These are phyloP conservation scores for Hydropsyche tenuis DNA, from an alignment of 1,140 invertebrate species.

Conservation along the genomic window DNA sequence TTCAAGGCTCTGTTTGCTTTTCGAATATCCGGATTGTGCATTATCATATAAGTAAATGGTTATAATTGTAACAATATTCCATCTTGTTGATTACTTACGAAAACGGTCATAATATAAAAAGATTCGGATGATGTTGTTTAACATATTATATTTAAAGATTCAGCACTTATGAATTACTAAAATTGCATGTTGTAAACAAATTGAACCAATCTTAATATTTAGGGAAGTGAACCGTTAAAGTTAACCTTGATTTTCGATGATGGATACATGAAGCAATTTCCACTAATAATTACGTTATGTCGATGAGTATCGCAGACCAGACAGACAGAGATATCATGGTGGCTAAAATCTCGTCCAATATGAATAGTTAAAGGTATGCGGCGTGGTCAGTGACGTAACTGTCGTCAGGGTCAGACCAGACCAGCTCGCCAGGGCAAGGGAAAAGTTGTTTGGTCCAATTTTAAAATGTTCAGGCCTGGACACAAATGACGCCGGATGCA, in stretches of 20 bases:
- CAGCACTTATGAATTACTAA: too few species aligned
- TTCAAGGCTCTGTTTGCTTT: background rate
- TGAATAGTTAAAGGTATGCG: slow-evolving; percentile 12
- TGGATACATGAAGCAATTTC: slow-evolving; percentile 4
- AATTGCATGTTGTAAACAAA: background rate
- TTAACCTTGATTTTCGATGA: background rate
- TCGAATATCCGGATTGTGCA: background rate
- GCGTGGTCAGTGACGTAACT: slow-evolving; percentile 32
- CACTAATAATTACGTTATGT: background rate
- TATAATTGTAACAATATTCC: too few species aligned
- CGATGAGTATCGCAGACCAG: background rate
- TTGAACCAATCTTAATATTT: background rate
- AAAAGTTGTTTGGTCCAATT: slow-evolving; percentile 41
- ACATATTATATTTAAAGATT: too few species aligned
- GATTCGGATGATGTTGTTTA: too few species aligned
- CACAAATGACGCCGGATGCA: slow-evolving; percentile 28
- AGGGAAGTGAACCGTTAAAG: background rate
- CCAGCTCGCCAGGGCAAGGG: slow-evolving; percentile 16
- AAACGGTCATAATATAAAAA: too few species aligned
- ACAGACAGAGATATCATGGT: background rate
- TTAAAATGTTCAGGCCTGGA: slow-evolving; percentile 14
- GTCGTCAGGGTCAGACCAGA: slow-evolving; percentile 32
- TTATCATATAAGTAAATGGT: too few species aligned
- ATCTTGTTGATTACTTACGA: too few species aligned
- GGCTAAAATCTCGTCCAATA: background rate